Evolutionary conservation across 1,140 invertebrate species (phyloP).

Genomic region (Campodea augens): DNA sequence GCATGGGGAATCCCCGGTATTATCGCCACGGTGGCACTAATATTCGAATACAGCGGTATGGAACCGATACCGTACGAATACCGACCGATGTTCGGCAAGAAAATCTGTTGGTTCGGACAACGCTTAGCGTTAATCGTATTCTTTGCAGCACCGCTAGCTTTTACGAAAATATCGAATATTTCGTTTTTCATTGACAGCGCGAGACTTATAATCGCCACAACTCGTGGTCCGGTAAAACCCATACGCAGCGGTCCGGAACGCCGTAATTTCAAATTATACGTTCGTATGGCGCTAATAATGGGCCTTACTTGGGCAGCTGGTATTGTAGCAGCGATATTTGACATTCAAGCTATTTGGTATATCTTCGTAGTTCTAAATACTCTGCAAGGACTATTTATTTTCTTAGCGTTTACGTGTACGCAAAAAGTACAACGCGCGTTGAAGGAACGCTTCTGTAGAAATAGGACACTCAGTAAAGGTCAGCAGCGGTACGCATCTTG

Average conservation of each 20-base stretch:
- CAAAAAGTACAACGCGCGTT: slow-evolving; percentile 22
- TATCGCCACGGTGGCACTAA: slow-evolving; percentile 25
- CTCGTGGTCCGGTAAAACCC: slow-evolving; percentile 21
- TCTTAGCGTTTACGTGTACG: slow-evolving; percentile 34
- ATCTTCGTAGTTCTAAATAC: slow-evolving; percentile 34
- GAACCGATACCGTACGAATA: slow-evolving; percentile 20
- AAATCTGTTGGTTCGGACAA: slow-evolving; percentile 33
- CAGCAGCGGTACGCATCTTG: no score
- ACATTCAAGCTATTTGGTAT: slow-evolving; percentile 27
- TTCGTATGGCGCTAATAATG: slow-evolving; percentile 32
- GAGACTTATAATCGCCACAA: slow-evolving; percentile 29
- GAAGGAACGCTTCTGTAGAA: no score
- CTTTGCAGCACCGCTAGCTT: slow-evolving; percentile 30
- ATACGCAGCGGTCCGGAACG: slow-evolving; percentile 19
- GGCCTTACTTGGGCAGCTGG: slow-evolving; percentile 34
- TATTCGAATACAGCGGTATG: slow-evolving; percentile 26
- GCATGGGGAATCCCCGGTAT: slow-evolving; percentile 31
- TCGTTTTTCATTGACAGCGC: slow-evolving; percentile 30
- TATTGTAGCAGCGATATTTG: slow-evolving; percentile 27
- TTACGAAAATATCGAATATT: slow-evolving; percentile 29
- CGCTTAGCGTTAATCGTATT: slow-evolving; percentile 29
- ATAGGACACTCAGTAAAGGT: no score
- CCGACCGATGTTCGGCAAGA: slow-evolving; percentile 26
- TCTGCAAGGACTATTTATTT: slow-evolving; percentile 36
- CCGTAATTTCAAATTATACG: slow-evolving; percentile 29